Conservation (phyloP, 2,888 invertebrate genomes). For the Pedicia rivosa region DNA sequence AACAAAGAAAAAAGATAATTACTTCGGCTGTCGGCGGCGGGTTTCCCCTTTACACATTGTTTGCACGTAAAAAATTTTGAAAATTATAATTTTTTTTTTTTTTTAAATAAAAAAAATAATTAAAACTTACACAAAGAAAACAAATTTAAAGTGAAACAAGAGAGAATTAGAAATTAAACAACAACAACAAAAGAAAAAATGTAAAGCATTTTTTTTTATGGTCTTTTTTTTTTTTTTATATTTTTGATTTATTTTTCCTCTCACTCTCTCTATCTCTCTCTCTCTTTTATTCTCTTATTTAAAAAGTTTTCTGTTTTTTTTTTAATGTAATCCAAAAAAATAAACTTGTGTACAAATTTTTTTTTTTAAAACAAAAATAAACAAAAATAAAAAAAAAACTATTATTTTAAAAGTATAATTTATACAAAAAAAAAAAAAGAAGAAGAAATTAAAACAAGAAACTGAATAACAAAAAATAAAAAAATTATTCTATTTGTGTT, state of each 20-base stretch:
- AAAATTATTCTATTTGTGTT: not conserved
- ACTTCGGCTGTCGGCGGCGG: constrained; percentile 6
- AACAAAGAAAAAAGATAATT: constrained; percentile 1
- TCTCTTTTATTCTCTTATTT: no score
- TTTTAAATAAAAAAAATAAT: constrained; percentile 14
- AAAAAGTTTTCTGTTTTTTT: no score
- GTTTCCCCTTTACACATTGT: constrained; percentile 33
- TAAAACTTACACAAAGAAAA: constrained; percentile 9
- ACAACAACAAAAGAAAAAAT: constrained; percentile 14
- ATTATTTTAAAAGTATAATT: not conserved
- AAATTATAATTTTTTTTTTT: constrained; percentile 19
- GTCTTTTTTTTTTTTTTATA: not conserved
- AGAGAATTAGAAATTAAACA: constrained; percentile 14
- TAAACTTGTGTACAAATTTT: no score
- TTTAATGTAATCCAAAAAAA: no score
- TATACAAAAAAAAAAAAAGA: not conserved
- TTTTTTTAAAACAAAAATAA: not conserved
- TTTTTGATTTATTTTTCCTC: not conserved
- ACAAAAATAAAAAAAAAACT: not conserved
- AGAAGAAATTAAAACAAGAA: not conserved
- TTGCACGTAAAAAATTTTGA: constrained; percentile 22
- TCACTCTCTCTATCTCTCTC: not conserved
- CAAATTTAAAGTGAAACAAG: constrained; percentile 6
- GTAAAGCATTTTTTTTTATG: constrained; percentile 17
- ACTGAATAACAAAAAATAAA: no score